phyloP scores from a whole-genome alignment of 1,140 invertebrate genomes.

The Sminthurides bifidus region DNA sequence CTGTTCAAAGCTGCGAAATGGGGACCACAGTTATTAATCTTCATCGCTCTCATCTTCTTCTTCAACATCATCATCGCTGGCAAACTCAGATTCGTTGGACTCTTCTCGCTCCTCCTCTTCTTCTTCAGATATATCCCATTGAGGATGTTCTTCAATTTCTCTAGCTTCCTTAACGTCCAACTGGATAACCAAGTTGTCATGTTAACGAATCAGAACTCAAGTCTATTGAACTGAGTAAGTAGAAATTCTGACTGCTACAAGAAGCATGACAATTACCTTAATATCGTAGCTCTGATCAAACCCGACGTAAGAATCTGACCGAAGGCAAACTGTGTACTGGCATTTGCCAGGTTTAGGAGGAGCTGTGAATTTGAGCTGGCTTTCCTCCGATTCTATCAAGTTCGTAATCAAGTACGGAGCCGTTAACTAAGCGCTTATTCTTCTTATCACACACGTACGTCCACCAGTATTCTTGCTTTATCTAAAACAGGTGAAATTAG shows the following conservation, averaged over 20 bases:
- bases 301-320: slow-evolving; percentile 90
- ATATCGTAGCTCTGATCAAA: slow-evolving; percentile 83
- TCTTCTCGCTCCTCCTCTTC: slow-evolving; percentile 64
- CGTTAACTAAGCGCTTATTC: slow-evolving; percentile 72
- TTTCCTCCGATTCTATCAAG: slow-evolving; percentile 63
- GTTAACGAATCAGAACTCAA: no score
- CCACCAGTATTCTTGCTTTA: slow-evolving; percentile 99
- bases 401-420: slow-evolving; percentile 82
- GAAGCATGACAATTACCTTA: slow-evolving; percentile 50
- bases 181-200: slow-evolving; percentile 38
- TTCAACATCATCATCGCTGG: slow-evolving; percentile 57
- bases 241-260: background rate
- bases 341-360: slow-evolving; percentile 84
- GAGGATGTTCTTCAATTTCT: slow-evolving; percentile 78
- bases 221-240: background rate
- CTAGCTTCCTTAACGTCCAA: slow-evolving; percentile 91
- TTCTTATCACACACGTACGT: slow-evolving; percentile 93
- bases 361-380: slow-evolving; percentile 91
- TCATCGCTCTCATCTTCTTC: slow-evolving; percentile 38
- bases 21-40: slow-evolving; percentile 9
- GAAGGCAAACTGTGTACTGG: slow-evolving; percentile 82
- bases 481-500: slow-evolving; percentile 39
- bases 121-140: slow-evolving; percentile 91
- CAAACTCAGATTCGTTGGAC: slow-evolving; percentile 54
- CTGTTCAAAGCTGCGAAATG: background rate